A percentile compares a stretch with the other conserved stretches of the same genome.
These are phyloP conservation scores for Monodelphis domestica DNA, from an alignment of 2,797 vertebrate genomes.

Conservation along the genomic window DNA sequence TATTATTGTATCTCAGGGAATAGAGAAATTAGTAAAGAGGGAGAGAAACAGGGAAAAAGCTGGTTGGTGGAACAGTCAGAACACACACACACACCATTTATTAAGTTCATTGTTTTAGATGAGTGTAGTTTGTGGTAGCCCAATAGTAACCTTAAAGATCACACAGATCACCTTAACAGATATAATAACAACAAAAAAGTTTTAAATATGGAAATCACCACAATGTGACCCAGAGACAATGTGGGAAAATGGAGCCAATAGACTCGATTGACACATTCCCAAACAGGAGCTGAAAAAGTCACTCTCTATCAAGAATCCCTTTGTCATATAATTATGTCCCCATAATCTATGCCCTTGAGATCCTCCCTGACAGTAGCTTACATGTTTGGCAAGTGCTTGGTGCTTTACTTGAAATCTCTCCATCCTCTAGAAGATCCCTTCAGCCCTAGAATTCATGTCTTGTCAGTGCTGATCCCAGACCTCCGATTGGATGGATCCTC, in stretches of 20 bases:
- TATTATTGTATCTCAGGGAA: background rate
- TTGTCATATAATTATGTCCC: background rate
- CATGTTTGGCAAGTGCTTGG: background rate
- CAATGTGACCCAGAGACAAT: background rate
- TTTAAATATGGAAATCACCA: background rate
- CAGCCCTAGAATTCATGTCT: background rate
- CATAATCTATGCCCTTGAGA: background rate
- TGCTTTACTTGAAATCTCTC: background rate
- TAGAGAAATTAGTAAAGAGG: background rate
- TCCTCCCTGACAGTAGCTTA: background rate
- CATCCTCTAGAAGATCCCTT: background rate
- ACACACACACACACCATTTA: background rate
- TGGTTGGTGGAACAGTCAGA: background rate
- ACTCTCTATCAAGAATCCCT: background rate
- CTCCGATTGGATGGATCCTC: background rate
- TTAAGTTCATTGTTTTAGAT: background rate
- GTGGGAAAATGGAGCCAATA: background rate
- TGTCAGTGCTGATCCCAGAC: background rate
- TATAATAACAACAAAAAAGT: background rate
- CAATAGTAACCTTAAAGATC: background rate
- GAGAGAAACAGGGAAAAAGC: background rate
- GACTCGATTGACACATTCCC: background rate
- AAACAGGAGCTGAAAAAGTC: background rate
- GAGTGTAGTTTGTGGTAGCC: background rate
- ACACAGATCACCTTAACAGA: background rate